Percentiles rank a stretch among this genome's conserved stretches.
Conservation (phyloP, 2,797 vertebrate species). For the Phalloptychus januarius region DNA sequence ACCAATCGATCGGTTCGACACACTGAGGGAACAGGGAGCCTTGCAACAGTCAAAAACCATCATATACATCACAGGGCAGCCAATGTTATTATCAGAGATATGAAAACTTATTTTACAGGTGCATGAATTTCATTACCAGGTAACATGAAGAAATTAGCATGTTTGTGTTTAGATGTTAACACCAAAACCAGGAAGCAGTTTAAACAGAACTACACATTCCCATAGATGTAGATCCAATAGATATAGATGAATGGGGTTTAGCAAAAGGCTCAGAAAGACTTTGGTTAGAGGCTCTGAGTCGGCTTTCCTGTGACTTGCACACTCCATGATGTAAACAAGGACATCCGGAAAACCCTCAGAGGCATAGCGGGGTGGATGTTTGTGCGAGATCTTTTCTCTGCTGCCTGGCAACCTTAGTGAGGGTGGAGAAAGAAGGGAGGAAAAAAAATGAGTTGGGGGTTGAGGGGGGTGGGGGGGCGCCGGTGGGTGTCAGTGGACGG, state of each 20-base stretch:
- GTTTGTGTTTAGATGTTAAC: not conserved
- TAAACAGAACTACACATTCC: slow-evolving; percentile 27
- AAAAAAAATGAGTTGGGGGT: slow-evolving; percentile 29
- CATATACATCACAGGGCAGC: slow-evolving; percentile 45
- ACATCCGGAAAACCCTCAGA: slow-evolving; percentile 80
- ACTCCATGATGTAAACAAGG: slow-evolving; percentile 80
- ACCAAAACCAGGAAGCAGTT: not conserved
- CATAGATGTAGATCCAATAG: slow-evolving; percentile 51
- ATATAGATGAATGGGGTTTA: slow-evolving; percentile 63
- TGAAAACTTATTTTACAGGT: slow-evolving; percentile 15
- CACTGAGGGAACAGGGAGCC: slow-evolving; percentile 61
- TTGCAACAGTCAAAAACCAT: slow-evolving; percentile 47
- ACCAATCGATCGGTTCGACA: slow-evolving; percentile 75
- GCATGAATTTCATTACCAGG: not conserved
- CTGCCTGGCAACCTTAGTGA: slow-evolving; percentile 78
- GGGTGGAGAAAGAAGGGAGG: slow-evolving; percentile 58
- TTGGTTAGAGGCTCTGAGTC: slow-evolving; percentile 60
- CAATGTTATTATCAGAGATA: slow-evolving; percentile 19
- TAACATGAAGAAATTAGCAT: not conserved
- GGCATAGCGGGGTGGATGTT: slow-evolving; percentile 76
- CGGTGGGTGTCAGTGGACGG: slow-evolving; percentile 55
- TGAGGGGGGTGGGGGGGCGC: slow-evolving; percentile 12
- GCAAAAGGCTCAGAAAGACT: slow-evolving; percentile 51
- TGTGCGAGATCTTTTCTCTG: slow-evolving; percentile 77
- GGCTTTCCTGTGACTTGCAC: slow-evolving; percentile 69